phyloP scores from a whole-genome alignment of 2,888 invertebrate species.

The Flexamia atlantica region DNA sequence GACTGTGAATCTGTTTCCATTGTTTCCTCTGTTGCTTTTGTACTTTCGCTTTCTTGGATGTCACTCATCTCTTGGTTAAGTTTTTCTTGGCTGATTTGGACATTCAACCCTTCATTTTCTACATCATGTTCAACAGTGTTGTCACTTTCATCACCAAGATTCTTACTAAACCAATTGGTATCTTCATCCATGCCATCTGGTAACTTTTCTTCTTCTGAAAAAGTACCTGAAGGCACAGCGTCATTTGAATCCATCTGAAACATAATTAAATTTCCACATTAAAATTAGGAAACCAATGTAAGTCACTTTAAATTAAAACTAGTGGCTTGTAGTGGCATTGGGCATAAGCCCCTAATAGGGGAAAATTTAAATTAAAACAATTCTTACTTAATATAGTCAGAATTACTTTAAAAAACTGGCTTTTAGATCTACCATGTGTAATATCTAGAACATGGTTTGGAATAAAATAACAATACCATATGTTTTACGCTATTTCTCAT shows the following conservation, averaged over 20 bases:
- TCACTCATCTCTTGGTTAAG: background rate
- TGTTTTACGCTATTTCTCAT: too few species aligned
- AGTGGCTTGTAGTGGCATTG: too few species aligned
- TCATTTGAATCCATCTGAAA: conserved; percentile 55
- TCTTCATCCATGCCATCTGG: conserved; percentile 55
- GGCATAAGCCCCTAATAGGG: too few species aligned
- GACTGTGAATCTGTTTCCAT: conserved; percentile 46
- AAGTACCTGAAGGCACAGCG: conserved; percentile 14
- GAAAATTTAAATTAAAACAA: too few species aligned
- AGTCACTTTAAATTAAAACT: too few species aligned
- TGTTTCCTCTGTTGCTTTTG: conserved; percentile 21
- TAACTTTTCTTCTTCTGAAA: conserved; percentile 46
- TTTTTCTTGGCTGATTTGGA: conserved; percentile 5
- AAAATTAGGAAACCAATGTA: too few species aligned
- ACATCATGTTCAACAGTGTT: conserved; percentile 37
- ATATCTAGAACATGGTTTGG: too few species aligned
- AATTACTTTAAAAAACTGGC: too few species aligned
- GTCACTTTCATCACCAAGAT: conserved; percentile 55
- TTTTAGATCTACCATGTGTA: too few species aligned
- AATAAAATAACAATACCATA: too few species aligned
- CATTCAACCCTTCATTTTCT: background rate
- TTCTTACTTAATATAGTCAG: too few species aligned
- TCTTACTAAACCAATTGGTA: conserved; percentile 43
- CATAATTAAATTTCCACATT: too few species aligned
- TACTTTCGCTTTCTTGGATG: background rate